Evolutionary conservation across 2,888 invertebrate genomes (phyloP).

Genomic region (Capitulum mitella): DNA sequence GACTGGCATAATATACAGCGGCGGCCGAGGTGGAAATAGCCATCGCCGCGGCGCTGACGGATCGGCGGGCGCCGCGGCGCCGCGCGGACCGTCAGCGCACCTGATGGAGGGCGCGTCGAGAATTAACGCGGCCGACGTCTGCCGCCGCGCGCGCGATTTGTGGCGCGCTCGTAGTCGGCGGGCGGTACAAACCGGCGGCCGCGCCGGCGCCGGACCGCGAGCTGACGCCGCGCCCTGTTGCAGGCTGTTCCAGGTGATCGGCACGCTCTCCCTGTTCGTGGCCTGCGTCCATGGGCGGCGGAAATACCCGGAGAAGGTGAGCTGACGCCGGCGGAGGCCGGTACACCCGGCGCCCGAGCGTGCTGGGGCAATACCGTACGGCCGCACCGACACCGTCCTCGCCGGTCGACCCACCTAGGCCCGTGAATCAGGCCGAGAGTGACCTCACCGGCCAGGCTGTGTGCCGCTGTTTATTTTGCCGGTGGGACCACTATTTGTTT

Average conservation of each 20-base stretch:
- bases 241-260: not conserved
- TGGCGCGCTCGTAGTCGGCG: not conserved
- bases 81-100: too few relatives aligned
- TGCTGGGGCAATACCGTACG: too few relatives aligned
- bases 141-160: not conserved
- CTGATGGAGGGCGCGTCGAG: not conserved
- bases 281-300: not conserved
- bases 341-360: too few relatives aligned
- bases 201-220: too few relatives aligned
- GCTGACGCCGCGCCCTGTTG: not conserved
- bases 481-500: not conserved
- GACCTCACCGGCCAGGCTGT: not conserved
- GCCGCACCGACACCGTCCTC: too few relatives aligned
- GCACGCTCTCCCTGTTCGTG: not conserved
- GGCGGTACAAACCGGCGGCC: too few relatives aligned
- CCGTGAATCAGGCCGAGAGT: not conserved
- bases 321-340: not conserved
- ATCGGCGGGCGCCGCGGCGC: not conserved
- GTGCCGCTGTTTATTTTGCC: not conserved
- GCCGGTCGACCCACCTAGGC: too few relatives aligned
- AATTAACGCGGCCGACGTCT: not conserved
- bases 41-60: not conserved
- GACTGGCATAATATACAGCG: constrained; percentile 16
- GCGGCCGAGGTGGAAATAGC: not conserved
- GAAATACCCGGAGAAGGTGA: constrained; percentile 15